These are phyloP conservation scores for Centropyge bicolor DNA, from an alignment of 2,797 vertebrate species.

Conservation along the genomic window DNA sequence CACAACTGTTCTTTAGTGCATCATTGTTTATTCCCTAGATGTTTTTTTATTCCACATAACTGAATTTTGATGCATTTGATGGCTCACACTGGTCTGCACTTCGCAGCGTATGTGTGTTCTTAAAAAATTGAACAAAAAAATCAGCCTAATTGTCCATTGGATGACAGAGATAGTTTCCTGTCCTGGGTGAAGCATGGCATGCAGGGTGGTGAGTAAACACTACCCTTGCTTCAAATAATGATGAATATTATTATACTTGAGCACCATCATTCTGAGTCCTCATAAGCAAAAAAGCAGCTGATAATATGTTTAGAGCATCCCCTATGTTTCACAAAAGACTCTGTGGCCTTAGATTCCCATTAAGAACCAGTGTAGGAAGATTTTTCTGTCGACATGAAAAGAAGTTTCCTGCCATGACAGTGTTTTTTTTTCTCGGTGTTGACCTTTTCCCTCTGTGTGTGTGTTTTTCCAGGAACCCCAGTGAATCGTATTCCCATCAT, in stretches of 20 bases:
- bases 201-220: too few relatives aligned
- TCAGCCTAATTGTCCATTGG: background rate
- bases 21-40: background rate
- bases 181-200: background rate
- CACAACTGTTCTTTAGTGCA: background rate
- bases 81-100: background rate
- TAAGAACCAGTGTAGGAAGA: background rate
- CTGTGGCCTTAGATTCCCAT: background rate
- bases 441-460: conserved; percentile 22
- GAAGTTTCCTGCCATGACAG: conserved; percentile 4
- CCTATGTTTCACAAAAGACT: background rate
- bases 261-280: background rate
- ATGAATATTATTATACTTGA: background rate
- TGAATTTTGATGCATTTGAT: too few relatives aligned
- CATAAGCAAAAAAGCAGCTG: background rate
- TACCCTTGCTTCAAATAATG: background rate
- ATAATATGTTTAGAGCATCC: background rate
- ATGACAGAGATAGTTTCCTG: background rate
- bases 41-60: background rate
- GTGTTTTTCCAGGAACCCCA: conserved; percentile 88
- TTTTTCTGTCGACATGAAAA: conserved; percentile 5
- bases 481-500: conserved; percentile 99
- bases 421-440: conserved; percentile 10
- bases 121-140: background rate
- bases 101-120: background rate